Percentiles rank a stretch among this genome's conserved stretches.
Conservation (phyloP, 2,888 invertebrate genomes). For the Steinernema carpocapsae region DNA sequence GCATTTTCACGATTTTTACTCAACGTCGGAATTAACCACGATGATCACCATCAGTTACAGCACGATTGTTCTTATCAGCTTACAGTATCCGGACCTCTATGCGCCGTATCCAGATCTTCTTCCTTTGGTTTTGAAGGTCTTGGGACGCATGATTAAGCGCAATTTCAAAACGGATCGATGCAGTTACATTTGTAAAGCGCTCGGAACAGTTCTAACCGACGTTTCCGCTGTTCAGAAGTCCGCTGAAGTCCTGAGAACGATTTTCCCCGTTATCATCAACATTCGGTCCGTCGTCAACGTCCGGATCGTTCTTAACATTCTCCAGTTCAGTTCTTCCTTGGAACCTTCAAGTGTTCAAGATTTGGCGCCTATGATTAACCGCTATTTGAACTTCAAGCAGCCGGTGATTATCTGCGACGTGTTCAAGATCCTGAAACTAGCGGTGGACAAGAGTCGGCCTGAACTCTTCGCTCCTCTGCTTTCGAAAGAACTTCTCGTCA, state of each 20-base stretch:
- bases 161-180: not conserved
- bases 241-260: slow-evolving; percentile 1
- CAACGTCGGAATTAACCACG: not conserved
- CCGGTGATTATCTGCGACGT: not conserved
- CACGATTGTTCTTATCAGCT: not conserved
- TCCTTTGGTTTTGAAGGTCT: not conserved
- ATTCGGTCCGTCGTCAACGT: slow-evolving; percentile 20
- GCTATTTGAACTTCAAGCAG: slow-evolving; percentile 30
- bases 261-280: not conserved
- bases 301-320: slow-evolving; percentile 12
- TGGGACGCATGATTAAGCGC: not conserved
- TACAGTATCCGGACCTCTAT: slow-evolving; percentile 24
- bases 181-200: slow-evolving; percentile 1
- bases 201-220: not conserved
- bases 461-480: not conserved
- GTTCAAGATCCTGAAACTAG: slow-evolving; percentile 5
- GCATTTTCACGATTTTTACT: slow-evolving; percentile 1
- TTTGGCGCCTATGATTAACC: slow-evolving; percentile 1
- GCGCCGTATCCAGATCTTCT: not conserved
- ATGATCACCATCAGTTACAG: slow-evolving; percentile 28
- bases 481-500: not conserved
- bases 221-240: slow-evolving; percentile 7
- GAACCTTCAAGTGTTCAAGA: not conserved
- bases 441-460: not conserved
- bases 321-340: slow-evolving; percentile 1